Evolutionary conservation across 2,113 vertebrate species (phyloP).

Genomic region (Nematolebias whitei): DNA sequence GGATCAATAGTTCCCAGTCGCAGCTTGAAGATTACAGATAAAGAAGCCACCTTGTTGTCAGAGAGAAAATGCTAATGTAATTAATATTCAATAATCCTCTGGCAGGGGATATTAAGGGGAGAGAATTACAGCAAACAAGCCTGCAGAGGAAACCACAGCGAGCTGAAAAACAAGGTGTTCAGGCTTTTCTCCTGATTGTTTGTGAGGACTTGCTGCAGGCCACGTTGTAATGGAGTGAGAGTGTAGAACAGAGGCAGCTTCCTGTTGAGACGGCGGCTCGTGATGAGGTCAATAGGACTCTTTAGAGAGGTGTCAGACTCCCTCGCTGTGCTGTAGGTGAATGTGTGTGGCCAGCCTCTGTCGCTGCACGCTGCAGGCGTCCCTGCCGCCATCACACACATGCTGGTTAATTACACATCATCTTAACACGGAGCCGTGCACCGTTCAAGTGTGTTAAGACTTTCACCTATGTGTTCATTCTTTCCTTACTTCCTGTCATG

Average conservation of each 20-base stretch:
- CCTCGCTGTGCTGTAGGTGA: conserved; percentile 21
- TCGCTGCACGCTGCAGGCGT: conserved; percentile 26
- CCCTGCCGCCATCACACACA: conserved; percentile 15
- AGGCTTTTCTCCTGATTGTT: not conserved
- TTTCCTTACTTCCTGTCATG: not conserved
- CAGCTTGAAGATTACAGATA: conserved; percentile 91
- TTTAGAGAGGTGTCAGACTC: conserved; percentile 42
- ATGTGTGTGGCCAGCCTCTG: conserved; percentile 14
- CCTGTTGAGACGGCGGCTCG: conserved; percentile 41
- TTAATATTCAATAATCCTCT: conserved; percentile 76
- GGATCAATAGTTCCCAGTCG: conserved; percentile 95
- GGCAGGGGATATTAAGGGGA: conserved; percentile 53
- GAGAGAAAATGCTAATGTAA: conserved; percentile 80
- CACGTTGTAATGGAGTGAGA: not conserved
- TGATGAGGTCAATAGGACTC: conserved; percentile 55
- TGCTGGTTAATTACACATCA: conserved; percentile 27
- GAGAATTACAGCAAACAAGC: conserved; percentile 64
- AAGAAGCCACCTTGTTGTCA: conserved; percentile 86
- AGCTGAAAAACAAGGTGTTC: conserved; percentile 10
- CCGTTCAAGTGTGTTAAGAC: not conserved
- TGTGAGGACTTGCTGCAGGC: conserved; percentile 2
- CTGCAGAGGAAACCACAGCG: not conserved
- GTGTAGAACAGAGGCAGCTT: conserved; percentile 38
- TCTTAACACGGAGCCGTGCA: not conserved
- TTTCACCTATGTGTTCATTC: not conserved